Percentiles rank a stretch among this genome's conserved stretches.
Conservation (phyloP, 2,888 invertebrate genomes). For the Caenorhabditis afra region DNA sequence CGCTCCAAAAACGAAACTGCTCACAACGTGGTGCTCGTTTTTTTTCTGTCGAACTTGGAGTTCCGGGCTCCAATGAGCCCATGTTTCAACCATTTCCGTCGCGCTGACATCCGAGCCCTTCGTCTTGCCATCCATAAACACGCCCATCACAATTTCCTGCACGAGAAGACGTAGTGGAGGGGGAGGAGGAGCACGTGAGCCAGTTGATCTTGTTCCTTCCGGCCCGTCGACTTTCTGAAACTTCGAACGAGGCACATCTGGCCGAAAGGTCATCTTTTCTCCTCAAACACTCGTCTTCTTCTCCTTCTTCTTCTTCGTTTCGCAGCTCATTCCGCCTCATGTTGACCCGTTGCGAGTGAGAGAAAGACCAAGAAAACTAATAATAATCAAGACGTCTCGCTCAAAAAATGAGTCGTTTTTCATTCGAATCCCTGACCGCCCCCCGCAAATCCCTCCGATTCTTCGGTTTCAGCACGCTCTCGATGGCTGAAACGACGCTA, state of each 20-base stretch:
- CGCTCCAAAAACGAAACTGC: no score
- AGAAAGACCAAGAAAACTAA: not conserved
- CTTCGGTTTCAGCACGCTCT: not conserved
- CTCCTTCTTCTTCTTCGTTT: not conserved
- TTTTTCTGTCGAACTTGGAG: not conserved
- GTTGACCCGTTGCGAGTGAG: not conserved
- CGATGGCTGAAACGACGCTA: slow-evolving; percentile 30
- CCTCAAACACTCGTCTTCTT: not conserved
- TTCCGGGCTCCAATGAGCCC: not conserved
- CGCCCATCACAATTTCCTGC: slow-evolving; percentile 6
- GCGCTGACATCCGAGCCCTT: slow-evolving; percentile 18
- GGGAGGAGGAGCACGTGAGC: not conserved
- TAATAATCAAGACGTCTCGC: slow-evolving; percentile 1
- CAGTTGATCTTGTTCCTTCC: slow-evolving; percentile 14
- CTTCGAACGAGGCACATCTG: slow-evolving; percentile 39
- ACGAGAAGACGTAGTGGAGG: no score
- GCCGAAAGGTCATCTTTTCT: slow-evolving; percentile 27
- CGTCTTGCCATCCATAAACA: slow-evolving; percentile 9
- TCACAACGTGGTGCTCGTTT: not conserved
- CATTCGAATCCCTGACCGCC: not conserved
- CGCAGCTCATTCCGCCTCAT: not conserved
- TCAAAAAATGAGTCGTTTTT: not conserved
- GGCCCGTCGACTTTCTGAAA: slow-evolving; percentile 30
- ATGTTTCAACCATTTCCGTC: not conserved
- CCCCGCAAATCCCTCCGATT: not conserved